Base-by-base conservation (phyloP, 2,888 invertebrate genomes). In the Chymomyza procnemis region DNA sequence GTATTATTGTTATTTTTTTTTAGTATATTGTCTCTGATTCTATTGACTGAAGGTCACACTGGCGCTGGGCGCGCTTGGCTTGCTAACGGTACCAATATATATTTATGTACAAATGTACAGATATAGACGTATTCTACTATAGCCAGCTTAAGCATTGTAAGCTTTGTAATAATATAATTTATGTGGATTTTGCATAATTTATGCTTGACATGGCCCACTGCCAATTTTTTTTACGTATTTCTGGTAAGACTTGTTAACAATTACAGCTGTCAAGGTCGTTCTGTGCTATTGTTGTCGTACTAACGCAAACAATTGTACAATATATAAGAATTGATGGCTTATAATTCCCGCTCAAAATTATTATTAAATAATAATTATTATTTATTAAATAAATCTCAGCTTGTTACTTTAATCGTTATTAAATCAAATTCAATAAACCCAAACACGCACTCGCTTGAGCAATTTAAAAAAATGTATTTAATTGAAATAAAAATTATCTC, bases 201-300 rank as follows among this genome's bases (percentile, higher is more conserved):
- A 80, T 85, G 30, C 71, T 61, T 14, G 26, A 66, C 47, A 54
- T 62, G 61, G 54, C 18, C 55, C 19, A 34, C 41, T 46, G 67
- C 64, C 61, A 71, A 73, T 83, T 80, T 72, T 73, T 71, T 74
- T 56, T 67, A 6, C 19, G 16, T 63, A 61, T 69, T 64, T 67
- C 64, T 59, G 34, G 34, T 12, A 41, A 41, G 34, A 41, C 58
- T 61, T 62, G 65, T 46, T 14, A 50, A 52, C 54, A 64, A 59
- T 64, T 64, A 68, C 62, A 69, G 65, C 19, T n/a, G 56, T 59
- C 72, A 80, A 83, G 82, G 82, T 72, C 83, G 61, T 34, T 62
- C 52, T 52, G 50, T 47, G 21, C n/a, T 61, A 78, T 83, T 80
- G 79, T 79, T 57, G 57, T 57, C 26, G n/a, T 16, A 34, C 26